These are phyloP conservation scores for Lasioglossum villosulum DNA, from an alignment of 2,888 invertebrate species.

Conservation along the genomic window DNA sequence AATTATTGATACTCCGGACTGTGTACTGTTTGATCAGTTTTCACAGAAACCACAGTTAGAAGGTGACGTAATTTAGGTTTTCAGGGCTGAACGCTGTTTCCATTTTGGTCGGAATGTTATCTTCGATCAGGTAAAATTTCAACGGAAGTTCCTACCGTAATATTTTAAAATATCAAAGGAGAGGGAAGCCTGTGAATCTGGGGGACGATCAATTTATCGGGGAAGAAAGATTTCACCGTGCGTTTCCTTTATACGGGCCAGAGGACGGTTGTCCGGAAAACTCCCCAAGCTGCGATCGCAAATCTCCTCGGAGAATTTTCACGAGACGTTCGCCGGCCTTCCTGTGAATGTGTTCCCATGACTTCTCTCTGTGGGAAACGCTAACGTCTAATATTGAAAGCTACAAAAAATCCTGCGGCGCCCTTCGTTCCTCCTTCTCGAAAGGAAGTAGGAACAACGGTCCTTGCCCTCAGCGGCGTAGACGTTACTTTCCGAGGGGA, in stretches of 20 bases:
- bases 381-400: constrained; percentile 82
- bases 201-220: constrained; percentile 24
- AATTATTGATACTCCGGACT: not conserved
- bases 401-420: constrained; percentile 77
- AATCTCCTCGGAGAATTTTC: constrained; percentile 75
- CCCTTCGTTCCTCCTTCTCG: constrained; percentile 72
- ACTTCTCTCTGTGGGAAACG: constrained; percentile 83
- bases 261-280: constrained; percentile 44
- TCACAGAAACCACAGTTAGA: not conserved
- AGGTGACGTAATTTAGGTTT: not conserved
- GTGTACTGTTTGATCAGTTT: not conserved
- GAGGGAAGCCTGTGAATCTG: not conserved
- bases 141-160: not conserved
- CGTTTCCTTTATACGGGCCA: constrained; percentile 48
- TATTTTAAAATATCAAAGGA: not conserved
- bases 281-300: constrained; percentile 71
- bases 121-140: constrained; percentile 3
- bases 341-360: constrained; percentile 71
- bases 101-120: not conserved
- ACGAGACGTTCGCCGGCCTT: constrained; percentile 60
- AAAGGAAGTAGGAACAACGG: constrained; percentile 81
- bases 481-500: constrained; percentile 30
- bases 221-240: constrained; percentile 46
- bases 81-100: not conserved
- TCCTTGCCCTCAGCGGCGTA: constrained; percentile 80